phyloP scores from a whole-genome alignment of 2,113 vertebrate species.

The Psammodynastes pulverulentus region DNA sequence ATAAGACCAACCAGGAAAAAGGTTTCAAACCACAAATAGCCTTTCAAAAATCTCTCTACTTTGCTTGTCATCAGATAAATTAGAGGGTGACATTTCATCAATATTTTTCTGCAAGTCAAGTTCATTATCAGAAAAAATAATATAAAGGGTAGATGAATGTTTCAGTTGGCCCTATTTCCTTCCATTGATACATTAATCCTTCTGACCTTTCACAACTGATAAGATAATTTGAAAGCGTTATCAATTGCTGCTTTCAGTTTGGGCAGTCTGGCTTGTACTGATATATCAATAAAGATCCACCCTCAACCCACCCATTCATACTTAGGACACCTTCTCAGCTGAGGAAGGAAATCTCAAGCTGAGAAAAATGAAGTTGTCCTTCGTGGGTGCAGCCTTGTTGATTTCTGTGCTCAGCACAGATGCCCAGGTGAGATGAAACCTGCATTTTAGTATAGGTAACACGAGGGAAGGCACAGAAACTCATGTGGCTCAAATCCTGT shows the following conservation, averaged over 20 bases:
- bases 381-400: neutral
- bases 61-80: neutral
- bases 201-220: slow-evolving; percentile 10
- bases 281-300: neutral
- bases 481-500: too few species aligned
- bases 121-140: neutral
- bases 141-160: neutral
- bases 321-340: neutral
- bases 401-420: neutral
- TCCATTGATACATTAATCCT: neutral
- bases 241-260: slow-evolving; percentile 8
- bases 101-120: neutral
- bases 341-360: neutral
- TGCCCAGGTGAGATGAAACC: neutral
- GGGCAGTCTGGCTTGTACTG: neutral
- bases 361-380: neutral
- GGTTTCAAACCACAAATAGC: neutral
- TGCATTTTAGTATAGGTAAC: neutral
- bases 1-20: neutral
- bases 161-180: neutral
- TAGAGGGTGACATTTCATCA: neutral
- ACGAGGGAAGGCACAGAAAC: too few species aligned
- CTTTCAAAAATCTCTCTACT: neutral
- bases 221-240: neutral
- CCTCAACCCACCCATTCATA: neutral